phyloP scores from a whole-genome alignment of 2,797 vertebrate species.

The Pangasius macronema region DNA sequence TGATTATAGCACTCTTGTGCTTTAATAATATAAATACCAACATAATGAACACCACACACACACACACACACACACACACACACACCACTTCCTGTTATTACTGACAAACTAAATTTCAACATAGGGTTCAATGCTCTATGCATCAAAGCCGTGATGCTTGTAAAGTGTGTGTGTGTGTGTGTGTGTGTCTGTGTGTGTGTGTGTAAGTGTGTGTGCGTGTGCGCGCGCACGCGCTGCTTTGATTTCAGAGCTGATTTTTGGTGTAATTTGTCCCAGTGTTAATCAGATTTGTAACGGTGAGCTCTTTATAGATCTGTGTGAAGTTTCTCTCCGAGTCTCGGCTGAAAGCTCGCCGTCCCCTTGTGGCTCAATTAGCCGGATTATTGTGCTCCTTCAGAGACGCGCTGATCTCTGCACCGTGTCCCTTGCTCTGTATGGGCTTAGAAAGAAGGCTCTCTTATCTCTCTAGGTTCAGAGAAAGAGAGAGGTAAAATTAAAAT shows the following conservation, averaged over 20 bases:
- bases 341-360: slow-evolving; percentile 82
- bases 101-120: not conserved
- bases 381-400: slow-evolving; percentile 89
- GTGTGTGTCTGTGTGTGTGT: slow-evolving; percentile 11
- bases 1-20: not conserved
- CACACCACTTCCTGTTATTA: not conserved
- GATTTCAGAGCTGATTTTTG: slow-evolving; percentile 67
- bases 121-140: not conserved
- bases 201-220: not conserved
- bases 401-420: slow-evolving; percentile 69
- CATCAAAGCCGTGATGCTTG: slow-evolving; percentile 3
- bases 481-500: not conserved
- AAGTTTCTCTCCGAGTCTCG: slow-evolving; percentile 70
- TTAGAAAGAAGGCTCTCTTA: slow-evolving; percentile 43
- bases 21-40: not conserved
- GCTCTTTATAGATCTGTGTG: slow-evolving; percentile 66
- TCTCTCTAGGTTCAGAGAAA: slow-evolving; percentile 32
- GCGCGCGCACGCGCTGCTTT: slow-evolving; percentile 59
- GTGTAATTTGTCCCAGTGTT: slow-evolving; percentile 77
- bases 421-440: slow-evolving; percentile 29
- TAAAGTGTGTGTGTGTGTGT: slow-evolving; percentile 16
- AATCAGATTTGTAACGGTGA: slow-evolving; percentile 75
- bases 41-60: not conserved
- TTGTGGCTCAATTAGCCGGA: slow-evolving; percentile 95
- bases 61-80: not conserved